Evolutionary conservation across 1,140 invertebrate species (phyloP), one percentile per base, ranked within the genome.

Genomic region (Solen grandis): DNA sequence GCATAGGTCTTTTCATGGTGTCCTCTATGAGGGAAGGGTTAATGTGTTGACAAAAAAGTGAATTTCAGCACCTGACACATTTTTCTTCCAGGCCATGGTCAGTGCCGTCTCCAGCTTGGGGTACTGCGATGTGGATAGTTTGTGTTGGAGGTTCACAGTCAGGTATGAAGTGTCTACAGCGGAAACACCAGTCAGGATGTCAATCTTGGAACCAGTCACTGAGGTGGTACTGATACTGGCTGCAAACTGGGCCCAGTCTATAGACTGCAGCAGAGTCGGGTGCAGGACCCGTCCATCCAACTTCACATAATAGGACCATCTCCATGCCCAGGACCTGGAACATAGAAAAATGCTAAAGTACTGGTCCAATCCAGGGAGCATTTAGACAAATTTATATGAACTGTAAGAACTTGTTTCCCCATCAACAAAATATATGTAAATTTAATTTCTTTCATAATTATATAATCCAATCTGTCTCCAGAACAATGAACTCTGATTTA

Each of bases 161-260:
- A 77, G 62, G n/a, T 68, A 14, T 19, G 60, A 35, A n/a, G 25
- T 77, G 22, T 25, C n/a, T 22, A n/a, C 22, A n/a, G 35, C 62
- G 33, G 41, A 36, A 14, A 31, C 29, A 36, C 33, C 60, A n/a
- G 59, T 72, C 3, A 72, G 1, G 10, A 62, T 16, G 8, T 70
- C 52, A 50, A 63, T 72, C 8, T 41, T 25, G 5, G 27, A 29
- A 10, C 66, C 66, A 25, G 63, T 16, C 31, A 29, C 19, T 0
- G 38, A 60, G 19, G 22, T 10, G 3, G 52, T 22, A 22, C 46
- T 68, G 14, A 80, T 16, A 13, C 46, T 50, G 0, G 25, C 29
- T 0, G 36, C 35, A 65, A 80, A 72, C 22, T 19, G 2, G 5
- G 55, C n/a, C 77, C 77, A 80, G 46, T 80, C 77, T 36, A 80